Base-by-base conservation (phyloP, 2,113 vertebrate species). In the mouse (Mus musculus) region DNA sequence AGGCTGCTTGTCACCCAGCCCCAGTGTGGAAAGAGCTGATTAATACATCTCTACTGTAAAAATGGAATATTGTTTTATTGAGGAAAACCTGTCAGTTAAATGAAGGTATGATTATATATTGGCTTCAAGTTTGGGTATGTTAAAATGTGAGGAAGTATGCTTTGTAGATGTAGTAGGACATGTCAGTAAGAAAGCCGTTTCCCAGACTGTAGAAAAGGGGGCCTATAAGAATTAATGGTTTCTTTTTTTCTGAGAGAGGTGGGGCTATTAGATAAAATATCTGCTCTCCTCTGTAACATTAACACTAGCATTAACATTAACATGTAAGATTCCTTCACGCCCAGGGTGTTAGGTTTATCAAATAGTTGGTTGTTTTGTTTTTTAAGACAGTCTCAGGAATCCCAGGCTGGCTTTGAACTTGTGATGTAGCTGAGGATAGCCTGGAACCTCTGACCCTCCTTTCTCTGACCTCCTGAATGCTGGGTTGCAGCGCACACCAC, bases 11-110 rank as follows among this genome's bases (percentile, higher is more conserved):
- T 90, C 56, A 84, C n/a, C 76, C 1, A 52, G 75, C 9, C 0
- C 26, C 52, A 13, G 26, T 54, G 36, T 90, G 42, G 94, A 88
- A 96, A 91, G 1, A 46, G 67, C 67, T 93, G 88, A 90, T 36
- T 5, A 17, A 59, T 67, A 77, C 36, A 59, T 4, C 26, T 30
- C 26, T 14, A 26, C 54, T 67, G 1, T 42, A 59, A 78, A 87
- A 90, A 39, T 7, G 12, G 19, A 54, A 13, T 28, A 11, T 88
- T 81, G 92, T 89, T 93, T 93, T 33, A 76, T 49, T 76, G 81
- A 54, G 69, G 93, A 42, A 28, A 7, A 78, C 30, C 46, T 69
- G 54, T 20, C 71, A 80, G 7, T 39, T 36, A 86, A 46, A 76
- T 39, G 36, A 69, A 69, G 71, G 24, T 30, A 36, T 28, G 30